These are phyloP conservation scores for Channa argus DNA, from an alignment of 2,113 vertebrate species.

Conservation along the genomic window DNA sequence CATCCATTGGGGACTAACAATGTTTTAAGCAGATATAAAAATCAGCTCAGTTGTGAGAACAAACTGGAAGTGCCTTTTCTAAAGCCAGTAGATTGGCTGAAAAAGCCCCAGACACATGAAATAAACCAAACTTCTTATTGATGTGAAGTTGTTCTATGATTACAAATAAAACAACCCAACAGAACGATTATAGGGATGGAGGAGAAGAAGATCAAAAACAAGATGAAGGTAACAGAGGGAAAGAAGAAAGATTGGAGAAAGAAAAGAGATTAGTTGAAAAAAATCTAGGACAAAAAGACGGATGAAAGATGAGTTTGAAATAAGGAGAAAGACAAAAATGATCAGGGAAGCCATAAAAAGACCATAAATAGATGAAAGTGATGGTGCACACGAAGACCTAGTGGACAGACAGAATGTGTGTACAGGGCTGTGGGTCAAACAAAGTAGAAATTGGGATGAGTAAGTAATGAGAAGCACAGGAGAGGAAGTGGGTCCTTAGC, in stretches of 20 bases:
- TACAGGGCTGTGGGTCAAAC: constrained; percentile 44
- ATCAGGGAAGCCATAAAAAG: constrained; percentile 38
- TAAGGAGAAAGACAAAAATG: constrained; percentile 26
- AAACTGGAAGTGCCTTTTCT: not conserved
- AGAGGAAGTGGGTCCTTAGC: constrained; percentile 64
- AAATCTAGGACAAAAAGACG: constrained; percentile 24
- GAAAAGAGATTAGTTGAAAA: not conserved
- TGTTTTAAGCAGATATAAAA: too few relatives aligned
- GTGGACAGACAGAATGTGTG: constrained; percentile 14
- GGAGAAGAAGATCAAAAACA: not conserved
- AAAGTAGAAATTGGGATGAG: constrained; percentile 55
- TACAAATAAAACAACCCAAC: not conserved
- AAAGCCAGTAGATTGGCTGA: not conserved
- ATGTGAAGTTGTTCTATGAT: not conserved
- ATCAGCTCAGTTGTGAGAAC: too few relatives aligned
- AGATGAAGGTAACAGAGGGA: not conserved
- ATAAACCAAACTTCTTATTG: not conserved
- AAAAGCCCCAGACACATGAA: not conserved
- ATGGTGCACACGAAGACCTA: constrained; percentile 4
- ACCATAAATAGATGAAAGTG: constrained; percentile 52
- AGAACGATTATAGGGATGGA: not conserved
- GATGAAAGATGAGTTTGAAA: constrained; percentile 35
- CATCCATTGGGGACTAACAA: too few relatives aligned
- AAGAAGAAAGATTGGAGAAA: not conserved
- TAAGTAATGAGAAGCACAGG: constrained; percentile 55